Percentiles rank a stretch among this genome's conserved stretches.
These are phyloP conservation scores for Caenorhabditis doughertyi DNA, from an alignment of 2,888 invertebrate genomes.

Conservation along the genomic window DNA sequence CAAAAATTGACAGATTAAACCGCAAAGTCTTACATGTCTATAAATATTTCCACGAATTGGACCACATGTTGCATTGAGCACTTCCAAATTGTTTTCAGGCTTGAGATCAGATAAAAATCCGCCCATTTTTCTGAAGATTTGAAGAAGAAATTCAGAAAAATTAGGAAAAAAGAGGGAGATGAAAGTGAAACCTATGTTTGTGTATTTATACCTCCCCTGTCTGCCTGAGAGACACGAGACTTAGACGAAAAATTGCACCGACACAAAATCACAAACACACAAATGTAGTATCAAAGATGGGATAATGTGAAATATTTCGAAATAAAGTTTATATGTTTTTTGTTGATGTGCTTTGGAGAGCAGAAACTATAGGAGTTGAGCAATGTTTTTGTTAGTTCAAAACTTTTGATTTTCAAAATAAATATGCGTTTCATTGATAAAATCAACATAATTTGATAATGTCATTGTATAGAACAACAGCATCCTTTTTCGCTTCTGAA, in stretches of 20 bases:
- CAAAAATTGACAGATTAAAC: not conserved
- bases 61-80: conserved; percentile 42
- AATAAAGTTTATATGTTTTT: no score
- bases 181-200: not conserved
- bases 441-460: no score
- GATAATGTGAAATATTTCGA: no score
- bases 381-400: no score
- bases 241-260: not conserved
- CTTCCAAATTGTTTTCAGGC: conserved; percentile 21
- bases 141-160: not conserved
- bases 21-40: conserved; percentile 39
- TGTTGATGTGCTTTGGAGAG: no score
- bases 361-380: no score
- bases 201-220: not conserved
- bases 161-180: not conserved
- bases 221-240: not conserved
- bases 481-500: no score
- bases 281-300: no score
- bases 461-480: no score
- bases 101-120: conserved; percentile 45
- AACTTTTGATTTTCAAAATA: no score
- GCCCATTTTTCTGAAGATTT: conserved; percentile 14
- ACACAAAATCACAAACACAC: conserved; percentile 24
- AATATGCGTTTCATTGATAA: no score
- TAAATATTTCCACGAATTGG: conserved; percentile 46